Evolutionary conservation across 2,797 vertebrate genomes (phyloP), one percentile per base, ranked within the genome.

Genomic region (Chelon labrosus): DNA sequence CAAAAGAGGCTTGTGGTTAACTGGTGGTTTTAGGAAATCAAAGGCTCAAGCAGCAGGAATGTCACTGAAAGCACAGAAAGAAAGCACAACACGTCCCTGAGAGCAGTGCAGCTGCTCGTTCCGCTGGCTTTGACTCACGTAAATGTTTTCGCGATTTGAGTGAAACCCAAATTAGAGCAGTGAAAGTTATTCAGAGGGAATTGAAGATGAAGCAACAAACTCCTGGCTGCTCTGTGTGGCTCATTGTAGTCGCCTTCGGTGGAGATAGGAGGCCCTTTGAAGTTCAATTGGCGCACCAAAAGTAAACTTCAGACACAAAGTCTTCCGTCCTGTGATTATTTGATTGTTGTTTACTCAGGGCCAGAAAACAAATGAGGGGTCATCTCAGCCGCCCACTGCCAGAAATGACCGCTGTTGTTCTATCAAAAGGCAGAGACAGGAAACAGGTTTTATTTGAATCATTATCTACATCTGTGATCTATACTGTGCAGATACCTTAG

Each of bases 261-360:
- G 56, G 74, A 87, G 88, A 88, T 86, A 80, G 69, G 69, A 78
- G 57, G 16, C 20, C 46, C 80, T 94, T 94, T 94, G 90, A 94
- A 91, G 89, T 89, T 88, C 75, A 85, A 75, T 80, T 89, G 86
- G 80, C 12, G 81, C 80, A 83, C 79, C 71, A 66, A 90, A 93
- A 91, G 91, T 91, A 92, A 91, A 92, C 88, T 89, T 85, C 73
- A 88, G 89, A 91, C 88, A 91, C 86, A 87, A 87, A 90, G 88
- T 92, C 89, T 94, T 93, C 92, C 91, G 83, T 92, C 92, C 91
- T 92, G 91, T 88, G 71, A 92, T 93, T 93, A 93, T 94, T 91
- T 85, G 86, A 83, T 89, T 87, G 79, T 88, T 94, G 92, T 92
- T 92, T 92, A 86, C 78, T 90, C 85, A 80, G 79, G 88, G 74